Conservation (phyloP, 2,888 invertebrate species). For the Drosophila borborema region DNA sequence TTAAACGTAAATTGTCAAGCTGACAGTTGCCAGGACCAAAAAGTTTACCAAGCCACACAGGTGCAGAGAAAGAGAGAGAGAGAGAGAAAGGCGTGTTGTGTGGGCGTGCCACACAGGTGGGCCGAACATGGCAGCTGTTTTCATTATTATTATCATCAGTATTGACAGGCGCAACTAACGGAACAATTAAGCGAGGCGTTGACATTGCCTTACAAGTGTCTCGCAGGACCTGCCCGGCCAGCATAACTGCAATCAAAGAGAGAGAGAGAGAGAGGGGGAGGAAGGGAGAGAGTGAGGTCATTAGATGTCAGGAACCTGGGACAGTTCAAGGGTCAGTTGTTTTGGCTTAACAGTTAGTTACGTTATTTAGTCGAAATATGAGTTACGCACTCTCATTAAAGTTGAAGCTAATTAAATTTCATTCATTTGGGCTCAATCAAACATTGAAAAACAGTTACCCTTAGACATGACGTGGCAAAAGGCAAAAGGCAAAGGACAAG, state of each 20-base stretch:
- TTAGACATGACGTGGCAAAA: slow-evolving; percentile 1
- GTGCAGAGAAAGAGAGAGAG: slow-evolving; percentile 23
- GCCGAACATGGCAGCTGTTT: slow-evolving; percentile 66
- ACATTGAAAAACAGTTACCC: slow-evolving; percentile 49
- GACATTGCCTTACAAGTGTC: slow-evolving; percentile 67
- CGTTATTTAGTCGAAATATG: slow-evolving; percentile 36
- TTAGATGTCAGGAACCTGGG: slow-evolving; percentile 45
- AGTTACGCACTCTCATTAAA: slow-evolving; percentile 53
- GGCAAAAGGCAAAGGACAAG: slow-evolving; percentile 65
- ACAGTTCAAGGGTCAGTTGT: slow-evolving; percentile 2
- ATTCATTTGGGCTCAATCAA: slow-evolving; percentile 28
- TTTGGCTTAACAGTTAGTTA: slow-evolving; percentile 47
- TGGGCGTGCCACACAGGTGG: slow-evolving; percentile 27
- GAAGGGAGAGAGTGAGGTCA: slow-evolving; percentile 51
- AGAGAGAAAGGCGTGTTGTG: neutral
- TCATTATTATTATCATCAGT: slow-evolving; percentile 70
- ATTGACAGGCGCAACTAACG: slow-evolving; percentile 73
- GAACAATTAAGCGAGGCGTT: slow-evolving; percentile 73
- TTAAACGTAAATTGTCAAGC: slow-evolving; percentile 67
- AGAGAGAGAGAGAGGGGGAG: slow-evolving; percentile 5
- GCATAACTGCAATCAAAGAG: slow-evolving; percentile 58
- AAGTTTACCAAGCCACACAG: slow-evolving; percentile 50
- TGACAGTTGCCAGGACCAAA: slow-evolving; percentile 69
- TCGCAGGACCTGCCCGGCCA: slow-evolving; percentile 43
- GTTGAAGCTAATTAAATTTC: slow-evolving; percentile 60